A percentile compares a stretch with the other conserved stretches of the same genome.
These are phyloP conservation scores for Cerceris ruficornis DNA, from an alignment of 2,888 invertebrate species.

Conservation along the genomic window DNA sequence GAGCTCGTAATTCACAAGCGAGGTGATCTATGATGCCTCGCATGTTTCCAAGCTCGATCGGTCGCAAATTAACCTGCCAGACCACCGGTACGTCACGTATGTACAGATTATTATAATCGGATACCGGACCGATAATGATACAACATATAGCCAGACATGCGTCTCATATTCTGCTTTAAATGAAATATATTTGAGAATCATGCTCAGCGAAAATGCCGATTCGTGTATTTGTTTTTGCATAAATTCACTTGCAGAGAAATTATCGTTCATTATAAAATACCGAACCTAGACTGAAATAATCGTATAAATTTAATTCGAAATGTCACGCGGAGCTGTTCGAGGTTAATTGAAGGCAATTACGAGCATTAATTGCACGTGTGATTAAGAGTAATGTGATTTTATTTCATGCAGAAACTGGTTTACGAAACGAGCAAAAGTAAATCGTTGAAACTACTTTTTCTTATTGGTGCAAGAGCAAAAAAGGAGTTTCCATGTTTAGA, in stretches of 20 bases:
- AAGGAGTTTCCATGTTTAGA: no score
- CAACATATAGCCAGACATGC: conserved; percentile 1
- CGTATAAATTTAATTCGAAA: conserved; percentile 11
- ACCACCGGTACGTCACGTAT: conserved; percentile 1
- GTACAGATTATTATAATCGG: conserved; percentile 19
- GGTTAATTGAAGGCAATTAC: conserved; percentile 30
- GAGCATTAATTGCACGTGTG: conserved; percentile 16
- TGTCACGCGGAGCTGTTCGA: conserved; percentile 14
- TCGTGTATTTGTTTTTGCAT: no score
- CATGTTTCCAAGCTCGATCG: conserved; percentile 47
- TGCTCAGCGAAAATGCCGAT: no score
- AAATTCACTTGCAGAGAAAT: no score
- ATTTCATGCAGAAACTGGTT: conserved; percentile 26
- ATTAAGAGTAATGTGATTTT: conserved; percentile 33
- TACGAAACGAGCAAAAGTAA: neutral
- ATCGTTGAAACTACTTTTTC: neutral
- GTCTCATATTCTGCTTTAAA: neutral
- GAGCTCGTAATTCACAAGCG: conserved; percentile 42
- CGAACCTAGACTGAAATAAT: conserved; percentile 14
- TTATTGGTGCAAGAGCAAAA: no score
- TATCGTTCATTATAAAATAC: no score
- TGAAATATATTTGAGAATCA: no score
- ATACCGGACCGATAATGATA: conserved; percentile 15
- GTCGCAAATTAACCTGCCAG: conserved; percentile 17
- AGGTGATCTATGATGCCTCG: conserved; percentile 29